Evolutionary conservation across 2,888 invertebrate species (phyloP).

Genomic region (Hirtodrosophila trivittata): DNA sequence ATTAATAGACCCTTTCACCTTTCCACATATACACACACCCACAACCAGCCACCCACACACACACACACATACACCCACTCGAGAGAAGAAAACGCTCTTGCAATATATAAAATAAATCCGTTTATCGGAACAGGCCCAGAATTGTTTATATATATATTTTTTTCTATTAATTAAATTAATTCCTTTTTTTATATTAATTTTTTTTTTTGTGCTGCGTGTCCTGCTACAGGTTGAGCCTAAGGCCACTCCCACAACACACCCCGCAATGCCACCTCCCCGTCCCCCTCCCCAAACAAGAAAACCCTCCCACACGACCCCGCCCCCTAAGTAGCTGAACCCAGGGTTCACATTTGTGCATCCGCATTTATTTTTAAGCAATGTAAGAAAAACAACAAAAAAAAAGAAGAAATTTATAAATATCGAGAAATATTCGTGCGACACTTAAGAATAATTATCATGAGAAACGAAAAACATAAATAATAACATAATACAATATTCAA

Average conservation of each 20-base stretch:
- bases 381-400: slow-evolving; percentile 13
- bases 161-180: background rate
- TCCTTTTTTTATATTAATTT: background rate
- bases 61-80: background rate
- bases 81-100: too few species aligned
- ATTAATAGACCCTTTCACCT: too few species aligned
- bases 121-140: background rate
- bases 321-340: slow-evolving; percentile 34
- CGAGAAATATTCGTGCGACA: slow-evolving; percentile 18
- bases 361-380: slow-evolving; percentile 66
- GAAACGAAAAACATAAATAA: slow-evolving; percentile 2
- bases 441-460: slow-evolving; percentile 27
- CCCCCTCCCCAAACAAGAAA: slow-evolving; percentile 1
- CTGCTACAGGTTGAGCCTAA: slow-evolving; percentile 64
- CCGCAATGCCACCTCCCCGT: background rate
- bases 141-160: background rate
- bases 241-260: slow-evolving; percentile 24
- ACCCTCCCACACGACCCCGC: slow-evolving; percentile 1
- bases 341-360: slow-evolving; percentile 57
- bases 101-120: background rate
- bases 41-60: background rate
- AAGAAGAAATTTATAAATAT: slow-evolving; percentile 1
- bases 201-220: slow-evolving; percentile 23
- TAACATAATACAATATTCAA: background rate
- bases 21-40: too few species aligned